Conservation (phyloP, 2,113 vertebrate species). For the Onychostoma macrolepis region DNA sequence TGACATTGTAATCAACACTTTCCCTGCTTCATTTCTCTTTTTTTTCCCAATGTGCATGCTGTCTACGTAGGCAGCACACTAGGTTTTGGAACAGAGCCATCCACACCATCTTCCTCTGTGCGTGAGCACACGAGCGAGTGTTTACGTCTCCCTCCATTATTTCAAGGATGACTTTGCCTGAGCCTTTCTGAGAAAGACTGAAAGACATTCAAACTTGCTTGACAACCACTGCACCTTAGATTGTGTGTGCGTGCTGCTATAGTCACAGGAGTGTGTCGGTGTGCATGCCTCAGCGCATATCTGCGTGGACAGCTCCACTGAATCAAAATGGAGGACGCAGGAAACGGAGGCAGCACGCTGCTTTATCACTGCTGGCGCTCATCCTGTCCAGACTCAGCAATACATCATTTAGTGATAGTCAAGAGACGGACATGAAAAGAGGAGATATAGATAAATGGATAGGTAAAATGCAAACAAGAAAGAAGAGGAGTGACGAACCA, state of each 20-base stretch:
- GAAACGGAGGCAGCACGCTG: constrained; percentile 65
- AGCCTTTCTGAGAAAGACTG: constrained; percentile 20
- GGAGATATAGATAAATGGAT: constrained; percentile 42
- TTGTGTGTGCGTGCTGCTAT: constrained; percentile 34
- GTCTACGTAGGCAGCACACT: not conserved
- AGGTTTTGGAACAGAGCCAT: constrained; percentile 18
- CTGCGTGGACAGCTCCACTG: constrained; percentile 75
- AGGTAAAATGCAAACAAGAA: constrained; percentile 39
- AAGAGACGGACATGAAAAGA: constrained; percentile 42
- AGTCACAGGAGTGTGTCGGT: constrained; percentile 54
- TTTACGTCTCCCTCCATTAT: constrained; percentile 26
- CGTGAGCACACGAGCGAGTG: constrained; percentile 20
- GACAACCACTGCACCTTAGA: constrained; percentile 35
- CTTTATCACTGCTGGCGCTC: constrained; percentile 55
- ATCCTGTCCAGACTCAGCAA: constrained; percentile 72
- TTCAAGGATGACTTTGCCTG: constrained; percentile 28
- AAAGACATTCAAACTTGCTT: constrained; percentile 35
- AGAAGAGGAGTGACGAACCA: not conserved
- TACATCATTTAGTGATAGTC: constrained; percentile 70
- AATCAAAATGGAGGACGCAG: constrained; percentile 81
- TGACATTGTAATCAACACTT: not conserved
- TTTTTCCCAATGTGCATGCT: not conserved
- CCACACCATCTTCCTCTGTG: constrained; percentile 27
- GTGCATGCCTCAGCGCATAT: constrained; percentile 54
- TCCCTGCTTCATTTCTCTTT: not conserved